Evolutionary conservation across 92 coral and sea anemone species (phyloP), one percentile per base, ranked within the genome.

Genomic region (Phenganax marumi): DNA sequence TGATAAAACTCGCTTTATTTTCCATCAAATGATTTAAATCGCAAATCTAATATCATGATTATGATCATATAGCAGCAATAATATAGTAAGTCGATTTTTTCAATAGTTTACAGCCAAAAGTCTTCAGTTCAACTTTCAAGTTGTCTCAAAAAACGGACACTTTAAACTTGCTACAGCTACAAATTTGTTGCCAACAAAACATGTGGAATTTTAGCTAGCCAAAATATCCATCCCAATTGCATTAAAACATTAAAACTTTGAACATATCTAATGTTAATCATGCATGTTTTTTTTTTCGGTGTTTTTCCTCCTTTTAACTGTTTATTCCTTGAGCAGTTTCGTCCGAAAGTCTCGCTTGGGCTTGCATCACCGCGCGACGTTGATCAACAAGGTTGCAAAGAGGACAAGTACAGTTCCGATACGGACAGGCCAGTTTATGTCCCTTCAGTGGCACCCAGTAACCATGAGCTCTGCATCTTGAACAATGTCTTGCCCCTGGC

Each of bases 401-500:
- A 10, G 81, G 81, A 53, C 81, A 76, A 6, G 52, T 26, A 21
- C 81, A 76, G 52, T 56, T 54, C 54, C 81, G 81, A 39, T 13
- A 76, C 4, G 81, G 81, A 56, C 81, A 76, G 6, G 50, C 25
- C 22, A 76, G 18, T 56, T 76, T 76, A 68, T 76, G 81, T 25
- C 81, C 81, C 57, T 76, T 76, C 39, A 76, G 39, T 19, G 68
- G 51, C 10, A 56, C 81, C 81, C 81, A 76, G 3, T 2, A 55
- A 6, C 81, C 81, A 51, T 76, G 81, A 76, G 81, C 81, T 21
- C 81, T 14, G 64, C 81, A 76, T 76, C 81, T n/a, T 10, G 81
- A 76, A 76, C 81, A 76, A 21, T 76, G 81, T 54, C 81, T 39
- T 76, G 55, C 68, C 33, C 81, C 81, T 24, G 81, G 81, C 81